These are phyloP conservation scores for Phthorimaea operculella DNA, from an alignment of 1,140 invertebrate species.

Conservation along the genomic window DNA sequence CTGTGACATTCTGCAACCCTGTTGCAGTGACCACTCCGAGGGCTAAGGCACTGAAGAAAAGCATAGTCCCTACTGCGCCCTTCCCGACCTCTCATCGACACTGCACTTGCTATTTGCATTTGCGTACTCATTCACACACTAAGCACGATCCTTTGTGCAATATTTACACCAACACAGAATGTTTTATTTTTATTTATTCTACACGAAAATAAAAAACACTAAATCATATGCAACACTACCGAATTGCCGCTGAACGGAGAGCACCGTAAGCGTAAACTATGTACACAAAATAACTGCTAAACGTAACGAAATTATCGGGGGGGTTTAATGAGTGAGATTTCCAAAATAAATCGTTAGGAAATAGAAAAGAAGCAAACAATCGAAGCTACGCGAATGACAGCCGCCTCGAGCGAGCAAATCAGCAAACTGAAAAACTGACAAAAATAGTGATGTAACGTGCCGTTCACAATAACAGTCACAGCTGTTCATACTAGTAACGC, in stretches of 20 bases:
- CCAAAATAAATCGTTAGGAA: constrained; percentile 50
- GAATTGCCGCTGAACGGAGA: constrained; percentile 18
- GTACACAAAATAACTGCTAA: constrained; percentile 18
- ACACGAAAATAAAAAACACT: constrained; percentile 27
- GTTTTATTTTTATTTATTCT: constrained; percentile 2
- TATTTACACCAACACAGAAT: not conserved
- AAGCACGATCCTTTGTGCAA: not conserved
- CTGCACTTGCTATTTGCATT: constrained; percentile 46
- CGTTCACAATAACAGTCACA: too few relatives aligned
- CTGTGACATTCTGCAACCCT: constrained; percentile 52
- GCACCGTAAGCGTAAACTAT: constrained; percentile 18
- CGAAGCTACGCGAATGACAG: constrained; percentile 55
- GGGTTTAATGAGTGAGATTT: constrained; percentile 15
- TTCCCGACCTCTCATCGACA: constrained; percentile 53
- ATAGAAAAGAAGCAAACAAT: constrained; percentile 53
- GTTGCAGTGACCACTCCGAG: constrained; percentile 58
- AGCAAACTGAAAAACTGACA: too few relatives aligned
- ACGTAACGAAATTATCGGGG: not conserved
- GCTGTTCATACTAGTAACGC: too few relatives aligned
- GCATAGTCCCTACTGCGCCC: constrained; percentile 54
- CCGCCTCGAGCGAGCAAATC: constrained; percentile 16
- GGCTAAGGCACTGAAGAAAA: constrained; percentile 62
- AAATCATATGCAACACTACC: constrained; percentile 6
- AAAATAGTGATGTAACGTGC: not conserved
- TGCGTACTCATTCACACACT: constrained; percentile 16